Evolutionary conservation across 2,888 invertebrate genomes (phyloP).

Genomic region (Piscicola geometra): DNA sequence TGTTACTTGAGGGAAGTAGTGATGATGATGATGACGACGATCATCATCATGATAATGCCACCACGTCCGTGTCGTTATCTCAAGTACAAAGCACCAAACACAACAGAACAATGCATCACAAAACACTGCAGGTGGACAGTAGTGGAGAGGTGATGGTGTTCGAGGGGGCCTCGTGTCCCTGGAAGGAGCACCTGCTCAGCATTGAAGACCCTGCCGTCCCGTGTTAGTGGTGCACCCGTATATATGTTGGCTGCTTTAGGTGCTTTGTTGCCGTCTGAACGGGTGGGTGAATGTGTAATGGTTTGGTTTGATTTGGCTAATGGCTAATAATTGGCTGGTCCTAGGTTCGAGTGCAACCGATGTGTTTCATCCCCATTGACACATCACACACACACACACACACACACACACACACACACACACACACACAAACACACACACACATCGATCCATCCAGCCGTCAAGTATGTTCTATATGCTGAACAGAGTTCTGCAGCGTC

Average conservation of each 20-base stretch:
- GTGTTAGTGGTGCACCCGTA: no score
- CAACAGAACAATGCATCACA: background rate
- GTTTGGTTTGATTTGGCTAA: no score
- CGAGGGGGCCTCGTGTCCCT: constrained; percentile 67
- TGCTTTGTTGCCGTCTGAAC: no score
- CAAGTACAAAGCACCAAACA: background rate
- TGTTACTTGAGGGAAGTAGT: background rate
- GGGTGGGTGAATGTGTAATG: no score
- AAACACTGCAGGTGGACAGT: constrained; percentile 61
- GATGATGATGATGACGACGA: constrained; percentile 15
- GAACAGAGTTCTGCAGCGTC: constrained; percentile 68
- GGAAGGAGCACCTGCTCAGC: constrained; percentile 81
- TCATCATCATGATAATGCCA: constrained; percentile 6
- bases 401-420: no score
- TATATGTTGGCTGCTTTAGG: no score
- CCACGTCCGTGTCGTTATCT: background rate
- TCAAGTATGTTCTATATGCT: constrained; percentile 58
- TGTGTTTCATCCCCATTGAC: no score
- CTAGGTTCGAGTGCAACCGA: no score
- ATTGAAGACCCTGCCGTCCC: constrained; percentile 69
- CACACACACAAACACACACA: background rate
- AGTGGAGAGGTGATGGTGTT: constrained; percentile 79
- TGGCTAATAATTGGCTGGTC: no score
- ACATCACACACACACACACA: no score
- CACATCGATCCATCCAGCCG: background rate